Conservation (phyloP, 2,888 invertebrate genomes). For the Pachymerium ferrugineum region DNA sequence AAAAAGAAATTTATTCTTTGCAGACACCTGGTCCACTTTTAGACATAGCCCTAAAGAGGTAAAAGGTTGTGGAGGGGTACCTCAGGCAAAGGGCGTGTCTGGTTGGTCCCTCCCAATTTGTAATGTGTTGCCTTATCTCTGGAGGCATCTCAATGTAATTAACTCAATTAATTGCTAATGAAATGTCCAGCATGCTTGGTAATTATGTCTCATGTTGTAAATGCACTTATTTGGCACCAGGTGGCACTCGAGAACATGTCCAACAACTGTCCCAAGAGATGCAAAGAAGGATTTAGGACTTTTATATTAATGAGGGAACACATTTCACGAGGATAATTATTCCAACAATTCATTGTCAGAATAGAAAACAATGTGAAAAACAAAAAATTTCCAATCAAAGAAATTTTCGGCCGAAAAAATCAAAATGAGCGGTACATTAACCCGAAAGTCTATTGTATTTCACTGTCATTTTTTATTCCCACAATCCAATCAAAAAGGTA, state of each 20-base stretch:
- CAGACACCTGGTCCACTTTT: too few relatives aligned
- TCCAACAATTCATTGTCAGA: not conserved
- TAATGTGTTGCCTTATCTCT: slow-evolving; percentile 8
- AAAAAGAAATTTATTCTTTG: too few relatives aligned
- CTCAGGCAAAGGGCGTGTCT: not conserved
- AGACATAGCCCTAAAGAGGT: not conserved
- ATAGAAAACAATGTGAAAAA: too few relatives aligned
- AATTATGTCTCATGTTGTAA: slow-evolving; percentile 13
- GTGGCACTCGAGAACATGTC: not conserved
- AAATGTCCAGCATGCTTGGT: slow-evolving; percentile 9
- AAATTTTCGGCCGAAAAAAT: not conserved
- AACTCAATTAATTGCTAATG: slow-evolving; percentile 13
- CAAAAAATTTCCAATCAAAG: not conserved
- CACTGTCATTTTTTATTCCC: not conserved
- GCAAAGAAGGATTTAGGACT: not conserved
- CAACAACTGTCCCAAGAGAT: not conserved
- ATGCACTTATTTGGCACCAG: slow-evolving; percentile 13
- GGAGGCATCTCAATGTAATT: slow-evolving; percentile 9
- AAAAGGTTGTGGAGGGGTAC: not conserved
- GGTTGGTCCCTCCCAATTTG: slow-evolving; percentile 13
- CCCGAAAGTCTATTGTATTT: not conserved
- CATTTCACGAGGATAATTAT: too few relatives aligned
- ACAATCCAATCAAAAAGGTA: slow-evolving; percentile 8
- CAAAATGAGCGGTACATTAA: not conserved
- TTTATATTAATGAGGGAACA: not conserved